Base-by-base conservation (phyloP, 2,888 invertebrate genomes). In the Crioceris asparagi region DNA sequence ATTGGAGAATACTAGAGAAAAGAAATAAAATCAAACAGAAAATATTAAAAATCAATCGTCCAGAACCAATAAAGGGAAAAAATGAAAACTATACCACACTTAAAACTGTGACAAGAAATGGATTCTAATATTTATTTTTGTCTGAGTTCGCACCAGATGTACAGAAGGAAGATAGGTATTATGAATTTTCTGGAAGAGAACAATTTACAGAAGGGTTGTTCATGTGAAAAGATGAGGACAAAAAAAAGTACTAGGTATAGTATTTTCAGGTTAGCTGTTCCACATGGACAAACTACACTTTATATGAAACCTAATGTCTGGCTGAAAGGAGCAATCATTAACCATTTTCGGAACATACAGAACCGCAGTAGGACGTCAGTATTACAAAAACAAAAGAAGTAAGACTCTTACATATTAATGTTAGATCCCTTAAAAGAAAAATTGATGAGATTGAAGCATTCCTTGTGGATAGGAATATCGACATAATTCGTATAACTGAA, bases 401-500 rank as follows among this genome's bases (percentile, higher is more conserved):
- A 25, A 25, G 12, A 25, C 3, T 25, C 12, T 25, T 25, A 25
- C 34, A 34, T 16, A 34, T 34, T 11, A 34, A 34, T 11, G 21
- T 34, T n/a, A 21, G 19, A 34, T 34, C 34, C 4, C 34, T 34
- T 3, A 23, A 25, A 34, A 34, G n/a, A 10, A 34, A 34, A 25
- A 25, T 23, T 12, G 34, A 16, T 2, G 25, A 18, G 10, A 11
- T 34, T 10, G 34, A 34, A 19, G 34, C 34, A n/a, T 34, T 14
- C 25, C 21, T 34, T 8, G 25, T 10, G 15, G 25, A 34, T 25
- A 34, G 15, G 25, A 12, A 34, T 23, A 19, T 25, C 11, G 34
- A 34, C 14, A 11, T 34, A 11, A 12, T 34, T 8, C 25, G 34
- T 15, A 12, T 34, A 7, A 34, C 34, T 12, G 34, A 34, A 11